Evolutionary conservation across 2,888 invertebrate species (phyloP), one percentile per base, ranked within the genome.

Genomic region (Imbricaverruca yamaguchii): DNA sequence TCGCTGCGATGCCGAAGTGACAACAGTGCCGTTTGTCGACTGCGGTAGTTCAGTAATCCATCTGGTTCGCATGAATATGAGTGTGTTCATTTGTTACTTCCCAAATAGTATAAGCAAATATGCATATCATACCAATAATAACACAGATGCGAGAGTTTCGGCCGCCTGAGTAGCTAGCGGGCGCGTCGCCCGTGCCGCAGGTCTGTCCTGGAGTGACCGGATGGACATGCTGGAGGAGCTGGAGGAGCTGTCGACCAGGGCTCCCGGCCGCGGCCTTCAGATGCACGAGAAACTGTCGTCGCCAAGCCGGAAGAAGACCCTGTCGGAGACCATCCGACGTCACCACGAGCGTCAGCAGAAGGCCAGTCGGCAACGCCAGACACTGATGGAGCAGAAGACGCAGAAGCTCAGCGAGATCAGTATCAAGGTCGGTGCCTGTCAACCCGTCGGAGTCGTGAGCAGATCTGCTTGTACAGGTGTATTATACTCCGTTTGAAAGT

Each of bases 241-340:
- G 84, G 93, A 93, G 2, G 93, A 92, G 4, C 86, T 95, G 23
- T 53, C 53, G 18, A 18, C 53, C 53, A 81, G 97, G n/a, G 94
- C 95, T 87, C 97, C 98, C 0, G 97, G 96, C 81, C 90, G 97
- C 81, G 96, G 96, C 0, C 91, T 95, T 82, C 95, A 97, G 84
- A 89, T 98, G 78, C 97, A 97, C 87, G 96, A 96, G 84, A 98
- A 97, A 86, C 89, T 98, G 0, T 83, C 83, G 11, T 83, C 83
- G n/a, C 83, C 83, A 1, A 82, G 82, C n/a, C 81, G 82, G 80
- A 84, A 82, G 84, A 84, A 83, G 84, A 84, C 88, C 18, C 86
- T 87, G 69, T 88, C 86, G 18, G 89, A 89, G 85, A 94, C 95
- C 0, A 87, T 95, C 39, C 88, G 91, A 83, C 89, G 90, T 82